These are phyloP conservation scores for Cheilosia scutellata DNA, from an alignment of 2,888 invertebrate species.

Conservation along the genomic window DNA sequence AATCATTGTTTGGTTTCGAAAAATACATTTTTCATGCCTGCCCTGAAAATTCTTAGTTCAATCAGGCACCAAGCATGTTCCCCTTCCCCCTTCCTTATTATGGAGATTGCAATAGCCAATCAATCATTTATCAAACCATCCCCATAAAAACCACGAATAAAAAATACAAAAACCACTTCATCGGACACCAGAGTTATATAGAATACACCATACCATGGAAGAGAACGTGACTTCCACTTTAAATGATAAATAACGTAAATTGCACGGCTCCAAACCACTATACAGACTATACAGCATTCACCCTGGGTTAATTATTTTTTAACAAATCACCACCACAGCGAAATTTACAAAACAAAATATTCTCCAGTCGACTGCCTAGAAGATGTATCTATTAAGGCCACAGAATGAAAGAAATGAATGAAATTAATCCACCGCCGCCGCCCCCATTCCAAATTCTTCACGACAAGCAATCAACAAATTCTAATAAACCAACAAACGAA, in stretches of 20 bases:
- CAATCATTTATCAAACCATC: constrained; percentile 56
- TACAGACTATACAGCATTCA: constrained; percentile 32
- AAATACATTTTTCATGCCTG: constrained; percentile 36
- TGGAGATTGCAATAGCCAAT: constrained; percentile 42
- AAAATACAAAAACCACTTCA: constrained; percentile 15
- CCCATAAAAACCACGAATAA: constrained; percentile 5
- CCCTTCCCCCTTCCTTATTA: background rate
- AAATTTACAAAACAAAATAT: constrained; percentile 35
- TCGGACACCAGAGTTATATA: constrained; percentile 2
- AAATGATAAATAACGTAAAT: constrained; percentile 58
- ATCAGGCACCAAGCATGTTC: constrained; percentile 34
- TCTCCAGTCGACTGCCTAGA: constrained; percentile 1
- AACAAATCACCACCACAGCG: constrained; percentile 51
- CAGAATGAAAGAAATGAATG: constrained; percentile 39
- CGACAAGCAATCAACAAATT: constrained; percentile 71
- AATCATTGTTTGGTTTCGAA: constrained; percentile 49
- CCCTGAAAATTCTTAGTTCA: constrained; percentile 39
- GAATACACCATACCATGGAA: background rate
- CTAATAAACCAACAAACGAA: constrained; percentile 68
- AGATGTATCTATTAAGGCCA: constrained; percentile 56
- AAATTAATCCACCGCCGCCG: constrained; percentile 11
- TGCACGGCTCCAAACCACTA: constrained; percentile 24
- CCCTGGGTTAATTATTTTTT: constrained; percentile 64
- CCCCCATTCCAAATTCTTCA: constrained; percentile 1
- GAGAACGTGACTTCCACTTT: constrained; percentile 63